Evolutionary conservation across 2,888 invertebrate species (phyloP).

Genomic region (Latrodectus hesperus): DNA sequence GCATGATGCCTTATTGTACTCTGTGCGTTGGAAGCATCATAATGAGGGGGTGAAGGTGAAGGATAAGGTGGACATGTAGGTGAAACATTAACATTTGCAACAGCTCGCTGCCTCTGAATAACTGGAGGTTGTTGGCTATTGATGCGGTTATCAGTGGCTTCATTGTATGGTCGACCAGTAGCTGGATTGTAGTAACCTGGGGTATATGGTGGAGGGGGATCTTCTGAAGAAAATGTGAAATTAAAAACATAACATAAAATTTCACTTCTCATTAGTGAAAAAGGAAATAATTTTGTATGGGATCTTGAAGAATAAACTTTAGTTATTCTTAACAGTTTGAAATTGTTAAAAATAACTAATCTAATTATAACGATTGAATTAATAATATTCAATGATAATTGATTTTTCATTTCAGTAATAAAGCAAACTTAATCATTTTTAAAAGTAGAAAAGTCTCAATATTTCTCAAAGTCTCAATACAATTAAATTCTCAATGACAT

Average conservation of each 20-base stretch:
- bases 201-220: slow-evolving; percentile 74
- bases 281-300: background rate
- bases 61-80: slow-evolving; percentile 66
- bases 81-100: slow-evolving; percentile 41
- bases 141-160: slow-evolving; percentile 47
- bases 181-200: slow-evolving; percentile 71
- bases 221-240: slow-evolving; percentile 64
- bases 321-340: too few species aligned
- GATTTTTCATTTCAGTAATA: too few species aligned
- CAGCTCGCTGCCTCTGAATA: slow-evolving; percentile 63
- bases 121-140: slow-evolving; percentile 61
- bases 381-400: too few species aligned
- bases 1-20: slow-evolving; percentile 23
- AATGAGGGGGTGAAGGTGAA: slow-evolving; percentile 49
- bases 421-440: too few species aligned
- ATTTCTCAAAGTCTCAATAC: too few species aligned
- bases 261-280: background rate
- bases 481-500: too few species aligned
- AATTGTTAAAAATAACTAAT: too few species aligned
- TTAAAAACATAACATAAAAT: background rate
- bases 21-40: slow-evolving; percentile 19
- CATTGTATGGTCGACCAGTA: slow-evolving; percentile 68
- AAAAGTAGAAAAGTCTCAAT: too few species aligned
- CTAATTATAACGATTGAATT: too few species aligned
- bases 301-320: too few species aligned